Evolutionary conservation across 2,113 vertebrate species (phyloP).

Genomic region (Indicator indicator): DNA sequence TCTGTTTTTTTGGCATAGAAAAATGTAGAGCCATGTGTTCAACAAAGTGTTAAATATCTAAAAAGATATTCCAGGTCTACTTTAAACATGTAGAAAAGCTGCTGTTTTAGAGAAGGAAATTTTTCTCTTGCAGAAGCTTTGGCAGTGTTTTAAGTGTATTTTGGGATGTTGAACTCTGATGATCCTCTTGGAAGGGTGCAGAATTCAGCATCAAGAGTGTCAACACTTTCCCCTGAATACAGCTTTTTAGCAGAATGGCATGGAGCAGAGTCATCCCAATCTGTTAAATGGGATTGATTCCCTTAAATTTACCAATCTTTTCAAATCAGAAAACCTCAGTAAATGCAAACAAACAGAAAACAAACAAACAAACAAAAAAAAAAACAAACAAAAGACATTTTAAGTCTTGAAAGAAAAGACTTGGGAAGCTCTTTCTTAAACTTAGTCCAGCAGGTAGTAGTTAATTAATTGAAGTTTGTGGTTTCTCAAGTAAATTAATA

Average conservation of each 20-base stretch:
- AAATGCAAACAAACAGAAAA: not conserved
- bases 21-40: not conserved
- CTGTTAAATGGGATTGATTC: not conserved
- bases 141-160: not conserved
- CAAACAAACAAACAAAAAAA: too few relatives aligned
- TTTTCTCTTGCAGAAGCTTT: not conserved
- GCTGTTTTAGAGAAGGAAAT: not conserved
- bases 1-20: conserved; percentile 6
- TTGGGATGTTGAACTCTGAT: not conserved
- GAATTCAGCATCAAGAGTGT: not conserved
- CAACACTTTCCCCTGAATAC: not conserved
- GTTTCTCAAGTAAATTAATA: not conserved
- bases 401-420: not conserved
- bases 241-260: not conserved
- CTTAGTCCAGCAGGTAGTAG: not conserved
- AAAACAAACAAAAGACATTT: too few relatives aligned
- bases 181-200: not conserved
- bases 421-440: not conserved
- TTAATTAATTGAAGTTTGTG: not conserved
- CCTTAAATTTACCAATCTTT: not conserved
- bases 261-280: not conserved
- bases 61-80: not conserved
- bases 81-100: not conserved
- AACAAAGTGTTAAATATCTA: not conserved
- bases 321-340: not conserved